These are phyloP conservation scores for Fopius arisanus DNA, from an alignment of 1,140 invertebrate species.

Conservation along the genomic window DNA sequence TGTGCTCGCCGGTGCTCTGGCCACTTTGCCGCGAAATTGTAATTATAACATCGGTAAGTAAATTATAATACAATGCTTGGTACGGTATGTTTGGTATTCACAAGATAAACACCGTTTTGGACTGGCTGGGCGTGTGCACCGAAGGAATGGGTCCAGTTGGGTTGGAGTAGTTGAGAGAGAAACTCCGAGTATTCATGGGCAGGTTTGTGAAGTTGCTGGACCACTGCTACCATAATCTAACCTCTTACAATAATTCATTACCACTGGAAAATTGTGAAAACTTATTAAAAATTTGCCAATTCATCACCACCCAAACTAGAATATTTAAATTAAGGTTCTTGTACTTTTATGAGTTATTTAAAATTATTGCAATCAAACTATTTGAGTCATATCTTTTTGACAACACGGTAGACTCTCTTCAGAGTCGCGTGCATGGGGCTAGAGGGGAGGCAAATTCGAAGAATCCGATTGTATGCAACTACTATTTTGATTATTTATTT, in stretches of 20 bases:
- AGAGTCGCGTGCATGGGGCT: too few species aligned
- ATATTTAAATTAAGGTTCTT: too few species aligned
- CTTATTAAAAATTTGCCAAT: not conserved
- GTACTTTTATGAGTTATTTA: too few species aligned
- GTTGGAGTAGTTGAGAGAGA: not conserved
- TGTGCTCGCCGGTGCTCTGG: not conserved
- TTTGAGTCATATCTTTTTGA: too few species aligned
- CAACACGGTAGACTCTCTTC: too few species aligned
- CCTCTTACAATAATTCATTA: not conserved
- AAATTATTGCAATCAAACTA: too few species aligned
- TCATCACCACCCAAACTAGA: not conserved
- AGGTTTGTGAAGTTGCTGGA: conserved; percentile 24
- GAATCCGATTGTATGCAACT: too few species aligned
- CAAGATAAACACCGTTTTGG: conserved; percentile 56
- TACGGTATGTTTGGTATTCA: conserved; percentile 59
- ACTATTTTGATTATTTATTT: too few species aligned
- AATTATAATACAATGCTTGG: conserved; percentile 63
- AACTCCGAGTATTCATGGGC: not conserved
- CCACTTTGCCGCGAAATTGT: conserved; percentile 44
- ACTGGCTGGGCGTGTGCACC: not conserved
- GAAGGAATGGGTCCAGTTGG: not conserved
- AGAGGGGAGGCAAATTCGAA: too few species aligned
- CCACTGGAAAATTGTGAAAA: not conserved
- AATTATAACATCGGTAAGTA: conserved; percentile 66
- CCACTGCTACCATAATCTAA: not conserved